A percentile compares a stretch with the other conserved stretches of the same genome.
These are phyloP conservation scores for Metalampra italica DNA, from an alignment of 2,888 invertebrate genomes.

Conservation along the genomic window DNA sequence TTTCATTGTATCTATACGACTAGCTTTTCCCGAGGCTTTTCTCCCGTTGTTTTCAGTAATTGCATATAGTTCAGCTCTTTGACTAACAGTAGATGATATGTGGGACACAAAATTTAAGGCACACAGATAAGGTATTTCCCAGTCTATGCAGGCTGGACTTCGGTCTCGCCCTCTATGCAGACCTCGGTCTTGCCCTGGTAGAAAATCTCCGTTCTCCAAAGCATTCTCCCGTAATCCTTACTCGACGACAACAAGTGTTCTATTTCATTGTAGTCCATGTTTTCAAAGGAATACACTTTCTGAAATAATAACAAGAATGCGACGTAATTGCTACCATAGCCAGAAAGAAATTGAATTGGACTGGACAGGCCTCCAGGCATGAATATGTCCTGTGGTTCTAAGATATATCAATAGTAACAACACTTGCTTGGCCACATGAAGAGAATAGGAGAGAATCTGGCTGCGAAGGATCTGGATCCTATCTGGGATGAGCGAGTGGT, in stretches of 20 bases:
- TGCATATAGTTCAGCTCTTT: not conserved
- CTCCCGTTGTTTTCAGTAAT: not conserved
- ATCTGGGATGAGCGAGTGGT: too few species aligned
- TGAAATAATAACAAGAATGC: not conserved
- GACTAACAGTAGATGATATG: too few species aligned
- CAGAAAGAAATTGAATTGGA: too few species aligned
- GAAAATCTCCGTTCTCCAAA: conserved; percentile 22
- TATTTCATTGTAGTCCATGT: conserved; percentile 15
- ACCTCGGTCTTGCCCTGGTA: conserved; percentile 15
- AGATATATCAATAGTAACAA: too few species aligned
- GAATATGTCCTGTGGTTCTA: too few species aligned
- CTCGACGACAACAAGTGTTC: conserved; percentile 20
- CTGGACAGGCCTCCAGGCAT: too few species aligned
- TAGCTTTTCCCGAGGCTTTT: too few species aligned
- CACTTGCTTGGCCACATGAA: too few species aligned
- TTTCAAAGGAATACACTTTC: conserved; percentile 2
- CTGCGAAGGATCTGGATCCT: too few species aligned
- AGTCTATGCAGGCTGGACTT: not conserved
- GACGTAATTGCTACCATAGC: too few species aligned
- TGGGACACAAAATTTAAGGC: too few species aligned
- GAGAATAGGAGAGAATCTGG: too few species aligned
- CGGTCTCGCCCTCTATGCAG: conserved; percentile 21
- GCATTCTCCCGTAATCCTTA: conserved; percentile 23
- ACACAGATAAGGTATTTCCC: not conserved
- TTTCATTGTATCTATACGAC: not conserved